Base-by-base conservation (phyloP, 2,797 vertebrate species). In the Borostomias antarcticus region DNA sequence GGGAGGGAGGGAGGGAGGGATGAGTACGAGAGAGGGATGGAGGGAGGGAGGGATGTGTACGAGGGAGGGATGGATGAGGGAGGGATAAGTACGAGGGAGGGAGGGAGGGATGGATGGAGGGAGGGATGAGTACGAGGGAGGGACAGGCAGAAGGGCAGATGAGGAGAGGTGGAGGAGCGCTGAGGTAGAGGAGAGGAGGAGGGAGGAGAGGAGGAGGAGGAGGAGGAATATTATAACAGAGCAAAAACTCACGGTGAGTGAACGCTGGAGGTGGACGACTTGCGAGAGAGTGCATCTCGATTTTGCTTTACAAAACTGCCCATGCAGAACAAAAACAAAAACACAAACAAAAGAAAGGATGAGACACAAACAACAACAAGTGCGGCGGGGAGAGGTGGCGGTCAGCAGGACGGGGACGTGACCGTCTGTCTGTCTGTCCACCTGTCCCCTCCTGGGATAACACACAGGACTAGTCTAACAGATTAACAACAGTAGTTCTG, bases 251-350 rank as follows among this genome's bases (percentile, higher is more conserved):
- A 99, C 97, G 92, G 94, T 97, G 97, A 98, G 92, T 97, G 96
- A 92, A 95, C 92, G 95, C 97, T 98, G 97, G 91, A 96, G 95
- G 96, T 92, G 92, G 97, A 98, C 89, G 97, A 96, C 94, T 96
- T 98, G 95, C 95, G 96, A 94, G 96, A 98, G 85, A 95, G 92
- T 90, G 94, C 91, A 89, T 95, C 95, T 94, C 94, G 96, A 94
- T 95, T 95, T 95, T 97, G 97, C 96, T 96, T 98, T 98, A 98
- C 96, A 97, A 98, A 98, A 97, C 97, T 99, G 96, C 93, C 94
- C 95, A 96, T 97, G 95, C 96, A 94, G 94, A 85, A 94, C 71
- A 93, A 91, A 93, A 87, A 75, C 83, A 86, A 88, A 72, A 76
- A 80, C 90, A 78, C 87, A 92, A 87, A 91, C 83, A 85, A 82